These are phyloP conservation scores for Cynaeus angustus DNA, from an alignment of 2,888 invertebrate species.

Conservation along the genomic window DNA sequence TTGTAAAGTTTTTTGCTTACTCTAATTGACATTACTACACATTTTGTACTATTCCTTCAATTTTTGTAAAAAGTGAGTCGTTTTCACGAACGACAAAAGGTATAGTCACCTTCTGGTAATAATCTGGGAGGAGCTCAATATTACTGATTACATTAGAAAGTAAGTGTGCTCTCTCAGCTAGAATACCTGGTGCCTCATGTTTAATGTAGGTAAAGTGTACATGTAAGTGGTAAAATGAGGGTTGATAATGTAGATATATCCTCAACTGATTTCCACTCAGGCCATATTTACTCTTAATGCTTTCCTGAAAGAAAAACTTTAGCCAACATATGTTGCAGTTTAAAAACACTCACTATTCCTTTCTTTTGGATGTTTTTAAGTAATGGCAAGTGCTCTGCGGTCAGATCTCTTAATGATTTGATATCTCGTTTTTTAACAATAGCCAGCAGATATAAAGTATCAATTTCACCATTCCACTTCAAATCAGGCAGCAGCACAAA, in stretches of 20 bases:
- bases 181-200: conserved; percentile 88
- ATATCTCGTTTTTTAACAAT: conserved; percentile 84
- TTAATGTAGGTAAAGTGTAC: conserved; percentile 91
- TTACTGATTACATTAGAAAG: conserved; percentile 93
- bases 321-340: background rate
- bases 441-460: conserved; percentile 89
- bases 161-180: conserved; percentile 90
- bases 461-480: conserved; percentile 93
- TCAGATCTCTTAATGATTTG: conserved; percentile 90
- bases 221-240: conserved; percentile 97
- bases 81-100: conserved; percentile 87
- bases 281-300: conserved; percentile 85
- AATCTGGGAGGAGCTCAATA: conserved; percentile 85
- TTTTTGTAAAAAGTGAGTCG: conserved; percentile 77
- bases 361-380: conserved; percentile 86
- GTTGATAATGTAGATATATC: conserved; percentile 95
- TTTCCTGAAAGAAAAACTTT: conserved; percentile 72
- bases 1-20: conserved; percentile 63
- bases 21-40: conserved; percentile 65
- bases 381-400: conserved; percentile 83
- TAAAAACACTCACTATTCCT: conserved; percentile 76
- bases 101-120: conserved; percentile 88
- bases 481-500: conserved; percentile 94
- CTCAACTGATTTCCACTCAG: conserved; percentile 82
- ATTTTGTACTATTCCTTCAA: conserved; percentile 58